Base-by-base conservation (phyloP, 2,888 invertebrate genomes). In the Cheilosia variabilis region DNA sequence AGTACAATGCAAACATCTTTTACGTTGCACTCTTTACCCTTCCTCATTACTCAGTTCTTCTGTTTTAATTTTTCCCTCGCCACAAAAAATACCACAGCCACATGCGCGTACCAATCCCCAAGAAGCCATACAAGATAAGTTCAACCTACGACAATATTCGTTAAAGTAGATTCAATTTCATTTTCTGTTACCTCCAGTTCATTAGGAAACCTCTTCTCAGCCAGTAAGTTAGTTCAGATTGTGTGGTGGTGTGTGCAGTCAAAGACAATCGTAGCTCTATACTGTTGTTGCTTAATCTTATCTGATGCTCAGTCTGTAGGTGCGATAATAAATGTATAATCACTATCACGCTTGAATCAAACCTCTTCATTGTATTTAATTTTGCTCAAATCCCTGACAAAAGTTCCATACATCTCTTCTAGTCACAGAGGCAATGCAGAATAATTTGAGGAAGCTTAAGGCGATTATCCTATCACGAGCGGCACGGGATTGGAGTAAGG, bases 401-500 rank as follows among this genome's bases (percentile, higher is more conserved):
- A 60, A 68, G 41, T 53, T 66, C 55, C 2, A 9, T 27, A 53
- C 37, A 55, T 47, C 65, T 84, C 76, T 27, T 45, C 58, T 60
- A 81, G 63, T 55, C 58, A 75, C 86, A 45, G 91, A 91, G 86
- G 90, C 90, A 88, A 92, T 92, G 92, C 90, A 92, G 89, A 90
- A 90, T 84, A 90, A 91, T 88, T 89, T 92, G 76, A 89, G 90
- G 50, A 90, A 91, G 88, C 88, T 92, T 15, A 92, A 91, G 78
- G 87, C 89, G 19, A 89, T 91, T 37, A 90, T 92, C 73, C 65
- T 92, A 53, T 89, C 89, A 58, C 89, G 90, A 65, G 91, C 92
- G 7, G 58, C 84, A 17, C 75, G 84, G 34, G 89, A 91, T 72
- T 91, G 91, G 90, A 72, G 89, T 47, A 89, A 90, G 58, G 90